These are phyloP conservation scores for Rhinogobius similis DNA, from an alignment of 2,113 vertebrate species.

Conservation along the genomic window DNA sequence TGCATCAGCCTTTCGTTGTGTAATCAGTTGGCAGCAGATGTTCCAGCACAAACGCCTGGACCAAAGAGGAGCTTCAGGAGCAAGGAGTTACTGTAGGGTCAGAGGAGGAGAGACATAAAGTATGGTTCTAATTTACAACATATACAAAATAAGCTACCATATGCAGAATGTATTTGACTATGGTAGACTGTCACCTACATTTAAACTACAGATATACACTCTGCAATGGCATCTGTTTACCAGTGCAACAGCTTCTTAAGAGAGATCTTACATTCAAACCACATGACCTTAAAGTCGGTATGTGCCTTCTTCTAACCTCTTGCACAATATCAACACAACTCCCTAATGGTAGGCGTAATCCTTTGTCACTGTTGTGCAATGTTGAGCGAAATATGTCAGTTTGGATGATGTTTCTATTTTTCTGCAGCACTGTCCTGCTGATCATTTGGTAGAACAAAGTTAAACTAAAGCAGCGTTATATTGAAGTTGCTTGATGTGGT, in stretches of 20 bases:
- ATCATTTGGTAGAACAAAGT: background rate
- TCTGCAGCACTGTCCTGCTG: constrained; percentile 2
- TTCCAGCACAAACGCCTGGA: constrained; percentile 38
- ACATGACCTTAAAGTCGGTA: background rate
- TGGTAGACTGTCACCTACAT: background rate
- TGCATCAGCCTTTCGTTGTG: too few species aligned
- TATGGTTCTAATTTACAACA: background rate
- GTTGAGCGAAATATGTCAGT: too few species aligned
- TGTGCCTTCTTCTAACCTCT: background rate
- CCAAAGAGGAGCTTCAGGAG: background rate
- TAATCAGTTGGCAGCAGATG: constrained; percentile 40
- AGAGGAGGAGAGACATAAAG: constrained; percentile 15
- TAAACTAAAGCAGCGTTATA: background rate
- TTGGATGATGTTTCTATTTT: constrained; percentile 21
- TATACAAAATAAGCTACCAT: background rate
- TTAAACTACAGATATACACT: background rate
- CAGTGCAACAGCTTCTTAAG: background rate
- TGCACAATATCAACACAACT: constrained; percentile 2
- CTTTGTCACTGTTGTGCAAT: constrained; percentile 3
- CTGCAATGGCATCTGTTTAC: background rate
- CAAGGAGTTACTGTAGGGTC: constrained; percentile 9
- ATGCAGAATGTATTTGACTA: background rate
- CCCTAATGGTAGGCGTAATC: background rate
- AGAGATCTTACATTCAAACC: background rate
- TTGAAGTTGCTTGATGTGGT: constrained; percentile 3